A percentile compares a stretch with the other conserved stretches of the same genome.
Evolutionary conservation across 2,797 vertebrate genomes (phyloP).

Genomic region (Bovichtus diacanthus): DNA sequence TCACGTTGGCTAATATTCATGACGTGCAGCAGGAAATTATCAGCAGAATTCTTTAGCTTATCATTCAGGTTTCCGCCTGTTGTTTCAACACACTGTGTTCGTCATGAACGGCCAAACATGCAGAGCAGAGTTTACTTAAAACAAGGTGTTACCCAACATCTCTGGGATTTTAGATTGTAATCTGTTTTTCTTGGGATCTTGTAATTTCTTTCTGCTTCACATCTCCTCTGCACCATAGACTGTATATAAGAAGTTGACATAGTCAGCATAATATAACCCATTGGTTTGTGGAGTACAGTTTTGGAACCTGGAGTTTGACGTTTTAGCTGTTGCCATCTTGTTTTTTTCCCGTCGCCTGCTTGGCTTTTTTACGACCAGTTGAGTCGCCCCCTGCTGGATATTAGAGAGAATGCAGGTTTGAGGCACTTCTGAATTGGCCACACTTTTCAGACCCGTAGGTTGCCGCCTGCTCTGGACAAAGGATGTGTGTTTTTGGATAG

Average conservation of each 20-base stretch:
- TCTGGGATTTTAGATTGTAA: background rate
- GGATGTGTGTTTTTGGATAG: background rate
- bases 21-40: conserved; percentile 4
- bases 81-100: background rate
- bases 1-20: conserved; percentile 30
- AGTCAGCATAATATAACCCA: too few relatives aligned
- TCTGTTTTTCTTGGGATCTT: background rate
- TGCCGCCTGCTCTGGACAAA: background rate
- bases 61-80: background rate
- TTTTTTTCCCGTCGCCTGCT: too few relatives aligned
- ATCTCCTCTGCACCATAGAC: background rate
- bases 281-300: too few relatives aligned
- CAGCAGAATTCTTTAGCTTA: background rate
- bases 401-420: too few relatives aligned
- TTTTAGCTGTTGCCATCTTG: too few relatives aligned
- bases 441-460: too few relatives aligned
- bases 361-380: too few relatives aligned
- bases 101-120: background rate
- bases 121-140: background rate
- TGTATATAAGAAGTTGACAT: too few relatives aligned
- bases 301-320: too few relatives aligned
- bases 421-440: too few relatives aligned
- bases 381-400: too few relatives aligned
- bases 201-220: background rate
- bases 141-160: background rate